Evolutionary conservation across 2,797 vertebrate genomes (phyloP).

Genomic region (Anguilla megastoma): DNA sequence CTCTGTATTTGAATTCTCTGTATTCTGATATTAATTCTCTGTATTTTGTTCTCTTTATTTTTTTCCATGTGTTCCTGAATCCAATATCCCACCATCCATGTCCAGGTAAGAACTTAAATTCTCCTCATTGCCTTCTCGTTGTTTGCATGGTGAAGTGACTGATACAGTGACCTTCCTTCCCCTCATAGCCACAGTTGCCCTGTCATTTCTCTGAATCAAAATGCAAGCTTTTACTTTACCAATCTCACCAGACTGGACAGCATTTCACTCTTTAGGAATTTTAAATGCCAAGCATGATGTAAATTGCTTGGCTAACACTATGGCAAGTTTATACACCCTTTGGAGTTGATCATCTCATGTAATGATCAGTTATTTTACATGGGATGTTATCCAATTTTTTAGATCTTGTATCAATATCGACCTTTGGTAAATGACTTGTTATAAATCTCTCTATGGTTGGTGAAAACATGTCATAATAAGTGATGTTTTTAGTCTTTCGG

Average conservation of each 20-base stretch:
- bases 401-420: not conserved
- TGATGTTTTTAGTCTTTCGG: not conserved
- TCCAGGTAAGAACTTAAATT: conserved; percentile 23
- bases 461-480: not conserved
- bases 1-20: no score
- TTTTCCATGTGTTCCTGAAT: not conserved
- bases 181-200: not conserved
- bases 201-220: not conserved
- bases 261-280: not conserved
- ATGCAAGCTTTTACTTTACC: no score
- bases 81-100: not conserved
- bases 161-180: not conserved
- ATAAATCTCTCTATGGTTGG: not conserved
- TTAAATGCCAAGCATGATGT: not conserved
- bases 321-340: not conserved
- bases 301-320: not conserved
- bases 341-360: not conserved
- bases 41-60: not conserved
- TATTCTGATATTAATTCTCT: not conserved
- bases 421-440: not conserved
- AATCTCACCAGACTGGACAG: not conserved
- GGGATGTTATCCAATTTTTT: not conserved
- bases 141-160: not conserved
- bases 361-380: not conserved
- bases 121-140: not conserved